Percentiles rank a stretch among this genome's conserved stretches.
phyloP scores from a whole-genome alignment of 2,888 invertebrate species.

The Melinaea marsaeus region DNA sequence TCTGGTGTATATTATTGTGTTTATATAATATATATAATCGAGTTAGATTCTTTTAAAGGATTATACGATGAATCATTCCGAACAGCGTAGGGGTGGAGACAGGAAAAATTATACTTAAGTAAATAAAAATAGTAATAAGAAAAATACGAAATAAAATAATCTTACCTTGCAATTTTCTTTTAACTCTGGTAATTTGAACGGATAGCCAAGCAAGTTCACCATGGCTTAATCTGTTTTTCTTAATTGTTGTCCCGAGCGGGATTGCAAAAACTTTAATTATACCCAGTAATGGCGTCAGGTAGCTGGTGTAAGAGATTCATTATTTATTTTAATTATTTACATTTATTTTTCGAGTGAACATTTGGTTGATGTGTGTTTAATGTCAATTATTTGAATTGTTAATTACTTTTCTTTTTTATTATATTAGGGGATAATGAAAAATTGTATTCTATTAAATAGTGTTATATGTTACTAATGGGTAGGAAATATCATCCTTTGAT shows the following conservation, averaged over 20 bases:
- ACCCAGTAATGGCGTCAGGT: constrained; percentile 45
- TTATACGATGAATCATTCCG: no score
- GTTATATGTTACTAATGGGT: neutral
- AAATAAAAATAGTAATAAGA: no score
- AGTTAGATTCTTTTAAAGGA: no score
- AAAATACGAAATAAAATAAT: no score
- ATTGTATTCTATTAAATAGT: neutral
- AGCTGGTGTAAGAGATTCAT: constrained; percentile 5
- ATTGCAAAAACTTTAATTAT: constrained; percentile 58
- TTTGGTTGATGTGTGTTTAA: neutral
- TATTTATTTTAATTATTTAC: neutral
- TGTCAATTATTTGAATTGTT: no score
- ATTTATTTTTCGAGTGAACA: neutral
- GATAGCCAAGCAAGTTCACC: neutral
- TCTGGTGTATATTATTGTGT: no score
- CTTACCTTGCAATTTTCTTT: neutral
- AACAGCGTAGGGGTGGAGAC: no score
- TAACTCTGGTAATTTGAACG: neutral
- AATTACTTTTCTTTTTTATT: no score
- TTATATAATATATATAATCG: no score
- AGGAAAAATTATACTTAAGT: no score
- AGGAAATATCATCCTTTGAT: neutral
- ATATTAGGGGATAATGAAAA: no score
- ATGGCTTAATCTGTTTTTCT: constrained; percentile 44
- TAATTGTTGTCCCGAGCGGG: constrained; percentile 40